A percentile compares a stretch with the other conserved stretches of the same genome.
These are phyloP conservation scores for Riparia riparia DNA, from an alignment of 2,113 vertebrate species.

Conservation along the genomic window DNA sequence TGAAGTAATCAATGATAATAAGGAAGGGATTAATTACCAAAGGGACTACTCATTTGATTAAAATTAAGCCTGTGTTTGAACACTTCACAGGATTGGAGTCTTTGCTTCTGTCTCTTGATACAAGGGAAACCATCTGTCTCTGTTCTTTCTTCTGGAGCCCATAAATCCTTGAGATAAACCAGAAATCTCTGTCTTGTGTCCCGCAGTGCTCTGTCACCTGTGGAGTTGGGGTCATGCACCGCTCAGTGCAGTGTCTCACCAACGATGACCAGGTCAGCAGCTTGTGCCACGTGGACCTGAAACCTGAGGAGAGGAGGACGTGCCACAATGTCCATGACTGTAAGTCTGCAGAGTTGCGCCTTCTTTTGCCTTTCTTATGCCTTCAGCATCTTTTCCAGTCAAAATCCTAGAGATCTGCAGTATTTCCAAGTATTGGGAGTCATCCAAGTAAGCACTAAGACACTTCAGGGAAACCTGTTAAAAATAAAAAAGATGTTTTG, in stretches of 20 bases:
- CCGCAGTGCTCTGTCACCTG: slow-evolving; percentile 90
- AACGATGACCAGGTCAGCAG: slow-evolving; percentile 79
- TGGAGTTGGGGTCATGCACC: slow-evolving; percentile 86
- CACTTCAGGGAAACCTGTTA: background rate
- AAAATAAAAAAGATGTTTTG: background rate
- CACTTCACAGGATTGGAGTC: background rate
- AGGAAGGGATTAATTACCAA: background rate
- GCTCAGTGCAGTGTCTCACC: slow-evolving; percentile 87
- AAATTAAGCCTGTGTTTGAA: background rate
- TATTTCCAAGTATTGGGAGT: background rate
- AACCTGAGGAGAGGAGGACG: slow-evolving; percentile 81
- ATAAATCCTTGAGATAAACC: background rate
- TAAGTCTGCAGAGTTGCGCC: slow-evolving; percentile 74
- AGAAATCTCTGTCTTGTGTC: background rate
- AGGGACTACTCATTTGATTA: background rate
- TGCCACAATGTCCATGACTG: slow-evolving; percentile 87
- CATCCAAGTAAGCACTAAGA: background rate
- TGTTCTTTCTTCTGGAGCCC: background rate
- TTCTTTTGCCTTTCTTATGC: background rate
- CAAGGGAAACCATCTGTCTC: background rate
- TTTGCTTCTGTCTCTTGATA: background rate
- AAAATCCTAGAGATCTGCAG: background rate
- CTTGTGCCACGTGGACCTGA: slow-evolving; percentile 75
- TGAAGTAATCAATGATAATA: slow-evolving; percentile 4
- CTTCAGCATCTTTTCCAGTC: background rate